These are phyloP conservation scores for Porites lobata DNA, from an alignment of 92 coral and sea anemone genomes.

Conservation along the genomic window DNA sequence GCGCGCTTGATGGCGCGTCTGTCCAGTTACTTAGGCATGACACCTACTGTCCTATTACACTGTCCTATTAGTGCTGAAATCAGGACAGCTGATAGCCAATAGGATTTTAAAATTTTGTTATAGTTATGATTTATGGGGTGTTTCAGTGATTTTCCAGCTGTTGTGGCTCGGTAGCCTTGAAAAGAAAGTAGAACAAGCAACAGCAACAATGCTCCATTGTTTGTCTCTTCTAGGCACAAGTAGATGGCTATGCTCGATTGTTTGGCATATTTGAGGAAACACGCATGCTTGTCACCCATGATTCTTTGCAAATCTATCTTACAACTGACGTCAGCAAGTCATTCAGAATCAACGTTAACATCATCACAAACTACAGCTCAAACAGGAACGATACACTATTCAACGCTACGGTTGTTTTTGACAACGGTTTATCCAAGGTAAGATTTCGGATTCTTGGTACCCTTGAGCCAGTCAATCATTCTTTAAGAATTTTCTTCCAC, in stretches of 20 bases:
- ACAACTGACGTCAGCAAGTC: conserved; percentile 83
- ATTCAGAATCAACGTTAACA: conserved; percentile 76
- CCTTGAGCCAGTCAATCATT: neutral
- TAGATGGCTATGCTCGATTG: conserved; percentile 87
- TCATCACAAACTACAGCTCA: conserved; percentile 89
- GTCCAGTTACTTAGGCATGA: too few relatives aligned
- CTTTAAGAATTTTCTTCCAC: too few relatives aligned
- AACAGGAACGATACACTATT: conserved; percentile 84
- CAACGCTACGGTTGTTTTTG: conserved; percentile 83
- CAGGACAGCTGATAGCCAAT: too few relatives aligned
- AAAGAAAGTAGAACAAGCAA: neutral
- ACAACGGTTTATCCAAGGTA: conserved; percentile 93
- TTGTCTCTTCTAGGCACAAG: conserved; percentile 66
- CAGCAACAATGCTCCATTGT: too few relatives aligned
- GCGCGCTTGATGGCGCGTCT: too few relatives aligned
- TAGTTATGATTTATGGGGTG: too few relatives aligned
- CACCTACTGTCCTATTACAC: too few relatives aligned
- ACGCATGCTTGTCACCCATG: conserved; percentile 83
- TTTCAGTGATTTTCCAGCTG: too few relatives aligned
- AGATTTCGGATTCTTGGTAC: neutral
- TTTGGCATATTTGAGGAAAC: conserved; percentile 93
- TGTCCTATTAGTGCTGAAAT: too few relatives aligned
- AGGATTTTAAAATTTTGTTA: too few relatives aligned
- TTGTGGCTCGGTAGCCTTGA: neutral
- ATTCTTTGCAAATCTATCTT: conserved; percentile 76